Conservation (phyloP, 37 sponge, comb jelly and placozoan species). For the Spongilla lacustris region DNA sequence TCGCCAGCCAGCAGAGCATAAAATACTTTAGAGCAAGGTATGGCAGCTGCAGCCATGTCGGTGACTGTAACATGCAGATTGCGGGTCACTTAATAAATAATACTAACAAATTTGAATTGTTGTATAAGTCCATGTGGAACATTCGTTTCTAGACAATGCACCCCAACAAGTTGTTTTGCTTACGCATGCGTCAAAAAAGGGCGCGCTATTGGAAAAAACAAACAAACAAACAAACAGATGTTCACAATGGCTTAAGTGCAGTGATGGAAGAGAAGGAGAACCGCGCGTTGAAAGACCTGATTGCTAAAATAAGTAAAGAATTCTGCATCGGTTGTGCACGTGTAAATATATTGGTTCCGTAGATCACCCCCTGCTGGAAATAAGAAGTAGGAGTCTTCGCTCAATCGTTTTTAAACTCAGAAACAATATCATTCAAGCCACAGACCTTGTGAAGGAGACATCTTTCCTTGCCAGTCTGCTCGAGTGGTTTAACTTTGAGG, state of each 20-base stretch:
- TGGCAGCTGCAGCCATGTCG: neutral
- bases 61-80: neutral
- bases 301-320: constrained; percentile 15
- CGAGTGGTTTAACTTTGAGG: constrained; percentile 83
- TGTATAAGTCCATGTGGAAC: neutral
- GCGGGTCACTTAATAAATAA: neutral
- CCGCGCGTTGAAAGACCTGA: constrained; percentile 3
- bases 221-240: no score
- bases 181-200: neutral
- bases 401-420: constrained; percentile 65
- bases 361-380: constrained; percentile 70
- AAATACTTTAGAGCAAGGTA: constrained; percentile 54
- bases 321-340: neutral
- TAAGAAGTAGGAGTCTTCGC: constrained; percentile 52
- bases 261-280: neutral
- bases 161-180: neutral
- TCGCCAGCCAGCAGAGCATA: constrained; percentile 46
- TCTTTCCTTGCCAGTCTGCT: constrained; percentile 50
- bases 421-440: constrained; percentile 25
- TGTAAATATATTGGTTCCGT: neutral
- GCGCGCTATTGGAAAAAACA: neutral
- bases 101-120: neutral
- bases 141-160: neutral
- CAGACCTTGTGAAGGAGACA: constrained; percentile 61
- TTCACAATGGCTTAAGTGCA: neutral